phyloP scores from a whole-genome alignment of 2,888 invertebrate species.

The Malachius bipustulatus region DNA sequence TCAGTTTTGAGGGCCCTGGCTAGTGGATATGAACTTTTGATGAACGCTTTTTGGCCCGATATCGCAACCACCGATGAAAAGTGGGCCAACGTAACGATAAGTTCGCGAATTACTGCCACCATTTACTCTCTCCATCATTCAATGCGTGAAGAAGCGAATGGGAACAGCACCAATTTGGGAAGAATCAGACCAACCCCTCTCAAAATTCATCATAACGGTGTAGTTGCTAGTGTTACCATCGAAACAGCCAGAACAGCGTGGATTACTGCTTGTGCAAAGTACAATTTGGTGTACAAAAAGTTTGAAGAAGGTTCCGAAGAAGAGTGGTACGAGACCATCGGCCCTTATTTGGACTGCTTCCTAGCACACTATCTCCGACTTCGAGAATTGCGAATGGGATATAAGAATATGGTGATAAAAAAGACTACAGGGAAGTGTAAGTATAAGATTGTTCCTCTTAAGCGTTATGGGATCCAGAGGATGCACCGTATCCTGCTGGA shows the following conservation, averaged over 20 bases:
- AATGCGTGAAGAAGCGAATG: background rate
- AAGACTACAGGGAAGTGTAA: constrained; percentile 2
- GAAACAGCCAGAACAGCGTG: background rate
- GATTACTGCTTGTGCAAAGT: background rate
- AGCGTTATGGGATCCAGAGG: constrained; percentile 11
- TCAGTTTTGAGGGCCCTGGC: background rate
- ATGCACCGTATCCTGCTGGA: constrained; percentile 12
- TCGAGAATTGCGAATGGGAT: background rate
- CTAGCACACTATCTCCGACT: background rate
- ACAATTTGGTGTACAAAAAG: background rate
- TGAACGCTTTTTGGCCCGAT: too few species aligned
- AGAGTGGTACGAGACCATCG: background rate
- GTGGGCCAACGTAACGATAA: too few species aligned
- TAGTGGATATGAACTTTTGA: too few species aligned
- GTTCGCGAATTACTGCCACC: too few species aligned
- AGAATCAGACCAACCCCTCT: background rate
- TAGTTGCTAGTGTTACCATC: too few species aligned
- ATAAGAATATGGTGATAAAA: constrained; percentile 4
- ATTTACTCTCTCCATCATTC: background rate
- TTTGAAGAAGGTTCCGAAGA: background rate
- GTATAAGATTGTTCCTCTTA: background rate
- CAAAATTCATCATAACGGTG: too few species aligned
- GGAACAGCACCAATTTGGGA: background rate
- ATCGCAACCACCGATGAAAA: background rate
- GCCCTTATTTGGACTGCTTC: constrained; percentile 1